These are phyloP conservation scores for Prunella himalayana DNA, from an alignment of 2,113 vertebrate species.

Conservation along the genomic window DNA sequence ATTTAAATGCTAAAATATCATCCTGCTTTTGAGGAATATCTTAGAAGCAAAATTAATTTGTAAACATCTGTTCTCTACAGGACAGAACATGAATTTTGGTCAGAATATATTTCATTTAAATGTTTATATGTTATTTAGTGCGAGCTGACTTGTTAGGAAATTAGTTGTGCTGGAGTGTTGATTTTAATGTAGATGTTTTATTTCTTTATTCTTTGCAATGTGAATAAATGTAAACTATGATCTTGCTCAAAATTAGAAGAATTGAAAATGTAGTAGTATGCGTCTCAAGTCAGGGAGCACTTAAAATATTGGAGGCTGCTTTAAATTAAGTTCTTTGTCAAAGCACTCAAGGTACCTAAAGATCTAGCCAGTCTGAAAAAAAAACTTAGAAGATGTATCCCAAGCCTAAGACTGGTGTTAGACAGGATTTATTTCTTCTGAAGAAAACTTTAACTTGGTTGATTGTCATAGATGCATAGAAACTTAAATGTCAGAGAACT, in stretches of 20 bases:
- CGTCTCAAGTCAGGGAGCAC: neutral
- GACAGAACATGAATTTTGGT: neutral
- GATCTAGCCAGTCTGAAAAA: neutral
- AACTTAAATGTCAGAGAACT: neutral
- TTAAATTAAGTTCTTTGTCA: neutral
- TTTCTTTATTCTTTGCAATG: neutral
- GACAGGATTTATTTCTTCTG: neutral
- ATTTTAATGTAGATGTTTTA: neutral
- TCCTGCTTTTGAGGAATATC: neutral
- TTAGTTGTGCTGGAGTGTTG: neutral
- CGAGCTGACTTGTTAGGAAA: neutral
- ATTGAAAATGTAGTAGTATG: neutral
- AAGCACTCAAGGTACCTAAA: neutral
- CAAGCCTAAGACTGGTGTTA: neutral
- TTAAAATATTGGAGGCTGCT: neutral
- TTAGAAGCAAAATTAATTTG: neutral
- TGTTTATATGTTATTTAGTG: neutral
- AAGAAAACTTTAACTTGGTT: neutral
- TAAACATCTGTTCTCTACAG: neutral
- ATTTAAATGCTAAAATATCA: neutral
- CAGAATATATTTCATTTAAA: neutral
- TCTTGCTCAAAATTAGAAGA: neutral
- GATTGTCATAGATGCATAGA: neutral
- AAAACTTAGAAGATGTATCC: neutral
- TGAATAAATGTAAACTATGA: neutral